phyloP scores from a whole-genome alignment of 2,113 vertebrate species.

The Rostratula benghalensis region DNA sequence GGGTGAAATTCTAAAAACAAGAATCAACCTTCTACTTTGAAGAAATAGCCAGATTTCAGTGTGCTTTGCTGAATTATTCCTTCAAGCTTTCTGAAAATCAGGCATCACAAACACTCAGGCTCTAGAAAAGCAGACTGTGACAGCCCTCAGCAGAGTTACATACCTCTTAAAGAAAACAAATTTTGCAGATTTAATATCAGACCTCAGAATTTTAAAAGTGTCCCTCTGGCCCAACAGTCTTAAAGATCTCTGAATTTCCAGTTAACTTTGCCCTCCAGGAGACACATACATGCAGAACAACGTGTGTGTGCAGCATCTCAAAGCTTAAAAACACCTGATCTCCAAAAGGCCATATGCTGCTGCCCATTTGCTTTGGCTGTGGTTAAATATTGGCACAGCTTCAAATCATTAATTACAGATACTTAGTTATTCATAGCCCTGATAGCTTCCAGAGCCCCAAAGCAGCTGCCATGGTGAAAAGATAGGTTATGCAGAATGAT shows the following conservation, averaged over 20 bases:
- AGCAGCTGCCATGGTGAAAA: not conserved
- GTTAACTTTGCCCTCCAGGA: not conserved
- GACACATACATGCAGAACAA: not conserved
- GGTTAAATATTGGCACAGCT: not conserved
- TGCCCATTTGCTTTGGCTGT: not conserved
- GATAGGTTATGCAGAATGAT: not conserved
- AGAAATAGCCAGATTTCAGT: not conserved
- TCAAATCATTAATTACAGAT: not conserved
- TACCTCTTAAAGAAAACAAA: not conserved
- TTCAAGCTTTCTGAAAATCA: not conserved
- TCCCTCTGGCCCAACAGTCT: not conserved
- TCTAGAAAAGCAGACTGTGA: not conserved
- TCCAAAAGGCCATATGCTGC: not conserved
- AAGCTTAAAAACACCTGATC: not conserved
- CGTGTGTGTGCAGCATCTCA: fast-evolving
- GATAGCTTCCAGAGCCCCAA: not conserved
- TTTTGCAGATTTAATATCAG: not conserved
- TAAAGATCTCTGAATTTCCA: not conserved
- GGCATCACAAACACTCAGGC: not conserved
- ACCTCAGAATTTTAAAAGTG: not conserved
- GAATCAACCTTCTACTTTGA: not conserved
- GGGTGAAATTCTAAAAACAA: not conserved
- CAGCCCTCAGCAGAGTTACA: not conserved
- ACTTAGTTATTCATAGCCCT: not conserved
- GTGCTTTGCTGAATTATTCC: not conserved